These are phyloP conservation scores for Halesus radiatus DNA, from an alignment of 1,140 invertebrate genomes.

Conservation along the genomic window DNA sequence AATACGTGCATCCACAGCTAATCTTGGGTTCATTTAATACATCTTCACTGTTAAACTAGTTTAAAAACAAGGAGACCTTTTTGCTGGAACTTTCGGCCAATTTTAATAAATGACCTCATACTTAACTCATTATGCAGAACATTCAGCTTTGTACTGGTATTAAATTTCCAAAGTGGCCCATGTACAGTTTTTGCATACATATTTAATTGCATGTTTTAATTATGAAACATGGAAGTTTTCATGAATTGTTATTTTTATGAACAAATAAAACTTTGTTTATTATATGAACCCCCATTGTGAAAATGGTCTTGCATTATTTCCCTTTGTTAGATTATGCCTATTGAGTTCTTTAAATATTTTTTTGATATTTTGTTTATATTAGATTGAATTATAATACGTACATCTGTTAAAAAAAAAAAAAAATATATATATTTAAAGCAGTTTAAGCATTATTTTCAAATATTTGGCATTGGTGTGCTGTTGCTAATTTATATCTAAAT, in stretches of 20 bases:
- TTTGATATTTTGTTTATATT: neutral
- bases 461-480: neutral
- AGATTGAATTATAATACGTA: neutral
- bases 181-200: neutral
- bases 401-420: neutral
- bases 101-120: neutral
- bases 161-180: neutral
- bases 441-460: neutral
- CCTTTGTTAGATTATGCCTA: neutral
- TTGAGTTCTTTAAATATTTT: neutral
- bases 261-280: constrained; percentile 24
- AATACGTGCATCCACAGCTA: neutral
- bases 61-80: neutral
- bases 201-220: constrained; percentile 1
- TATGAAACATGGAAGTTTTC: neutral
- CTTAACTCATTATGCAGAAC: constrained; percentile 7
- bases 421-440: neutral
- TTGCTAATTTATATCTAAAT: neutral
- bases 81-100: neutral
- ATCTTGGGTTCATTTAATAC: neutral
- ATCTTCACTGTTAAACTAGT: neutral
- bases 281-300: neutral
- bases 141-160: neutral
- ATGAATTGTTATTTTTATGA: constrained; percentile 17
- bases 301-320: neutral